These are phyloP conservation scores for Drosophila rufa DNA, from an alignment of 1,140 invertebrate genomes.

Conservation along the genomic window DNA sequence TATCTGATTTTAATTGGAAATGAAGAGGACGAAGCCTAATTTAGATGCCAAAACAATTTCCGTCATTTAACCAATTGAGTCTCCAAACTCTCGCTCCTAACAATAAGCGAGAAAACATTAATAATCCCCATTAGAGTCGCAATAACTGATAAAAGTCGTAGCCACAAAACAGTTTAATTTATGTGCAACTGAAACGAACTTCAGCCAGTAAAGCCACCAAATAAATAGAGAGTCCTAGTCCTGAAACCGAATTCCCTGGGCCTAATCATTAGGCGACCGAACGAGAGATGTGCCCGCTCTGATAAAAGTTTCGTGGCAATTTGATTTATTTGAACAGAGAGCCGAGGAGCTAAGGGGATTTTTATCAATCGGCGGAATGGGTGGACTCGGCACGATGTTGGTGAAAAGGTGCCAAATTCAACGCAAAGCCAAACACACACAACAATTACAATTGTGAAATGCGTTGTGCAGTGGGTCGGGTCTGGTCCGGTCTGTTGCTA, in stretches of 20 bases:
- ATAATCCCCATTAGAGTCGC: conserved; percentile 24
- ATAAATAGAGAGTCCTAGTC: conserved; percentile 3
- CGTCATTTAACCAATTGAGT: conserved; percentile 16
- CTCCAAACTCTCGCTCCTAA: not conserved
- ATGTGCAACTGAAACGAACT: conserved; percentile 18
- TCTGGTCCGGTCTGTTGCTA: conserved; percentile 40
- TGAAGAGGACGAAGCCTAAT: not conserved
- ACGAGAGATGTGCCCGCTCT: conserved; percentile 24
- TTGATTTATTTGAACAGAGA: conserved; percentile 49
- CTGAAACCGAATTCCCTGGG: conserved; percentile 4
- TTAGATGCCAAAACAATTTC: conserved; percentile 34
- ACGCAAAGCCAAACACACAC: conserved; percentile 27
- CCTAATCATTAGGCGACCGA: conserved; percentile 35
- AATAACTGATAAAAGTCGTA: conserved; percentile 28
- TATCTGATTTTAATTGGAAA: not conserved
- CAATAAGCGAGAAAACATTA: conserved; percentile 26
- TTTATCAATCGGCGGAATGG: conserved; percentile 32
- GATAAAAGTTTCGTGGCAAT: conserved; percentile 46
- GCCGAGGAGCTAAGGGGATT: conserved; percentile 8
- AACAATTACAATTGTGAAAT: conserved; percentile 67
- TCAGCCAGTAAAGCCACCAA: conserved; percentile 3
- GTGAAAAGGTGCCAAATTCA: conserved; percentile 51
- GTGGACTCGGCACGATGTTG: not conserved
- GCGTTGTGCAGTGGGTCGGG: conserved; percentile 32
- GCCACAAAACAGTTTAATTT: conserved; percentile 37